Conservation (phyloP, 2,113 vertebrate species). For the Ochotona curzoniae region DNA sequence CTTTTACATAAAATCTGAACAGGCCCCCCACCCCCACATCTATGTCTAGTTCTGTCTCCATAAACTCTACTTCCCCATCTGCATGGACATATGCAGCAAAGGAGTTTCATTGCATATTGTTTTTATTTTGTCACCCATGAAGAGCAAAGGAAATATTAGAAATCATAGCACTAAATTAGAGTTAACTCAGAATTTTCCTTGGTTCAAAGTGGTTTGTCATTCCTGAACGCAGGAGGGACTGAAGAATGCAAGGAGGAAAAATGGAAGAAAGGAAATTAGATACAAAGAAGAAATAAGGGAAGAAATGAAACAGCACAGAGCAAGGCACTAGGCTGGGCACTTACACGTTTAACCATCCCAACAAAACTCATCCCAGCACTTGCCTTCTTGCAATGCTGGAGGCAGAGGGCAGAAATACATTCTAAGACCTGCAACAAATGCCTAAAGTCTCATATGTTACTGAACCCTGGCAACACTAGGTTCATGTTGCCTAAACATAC, state of each 20-base stretch:
- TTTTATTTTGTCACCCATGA: background rate
- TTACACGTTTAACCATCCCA: background rate
- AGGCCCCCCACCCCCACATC: background rate
- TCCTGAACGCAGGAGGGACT: background rate
- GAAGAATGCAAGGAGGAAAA: background rate
- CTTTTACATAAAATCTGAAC: background rate
- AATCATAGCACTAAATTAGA: background rate
- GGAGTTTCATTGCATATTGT: background rate
- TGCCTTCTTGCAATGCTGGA: too few species aligned
- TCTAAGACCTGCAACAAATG: background rate
- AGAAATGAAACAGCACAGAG: background rate
- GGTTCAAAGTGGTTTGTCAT: background rate
- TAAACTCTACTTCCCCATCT: too few species aligned
- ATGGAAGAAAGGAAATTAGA: background rate
- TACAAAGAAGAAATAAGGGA: fast-evolving
- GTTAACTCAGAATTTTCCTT: background rate
- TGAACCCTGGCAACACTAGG: background rate
- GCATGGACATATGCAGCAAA: background rate
- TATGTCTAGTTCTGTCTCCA: too few species aligned
- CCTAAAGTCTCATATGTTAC: background rate
- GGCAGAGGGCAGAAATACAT: background rate
- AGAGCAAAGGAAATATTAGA: background rate
- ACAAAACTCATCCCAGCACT: background rate
- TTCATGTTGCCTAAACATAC: background rate
- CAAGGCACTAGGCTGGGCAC: background rate